phyloP scores from a whole-genome alignment of 2,888 invertebrate species.

The Tricholauxania praeusta region DNA sequence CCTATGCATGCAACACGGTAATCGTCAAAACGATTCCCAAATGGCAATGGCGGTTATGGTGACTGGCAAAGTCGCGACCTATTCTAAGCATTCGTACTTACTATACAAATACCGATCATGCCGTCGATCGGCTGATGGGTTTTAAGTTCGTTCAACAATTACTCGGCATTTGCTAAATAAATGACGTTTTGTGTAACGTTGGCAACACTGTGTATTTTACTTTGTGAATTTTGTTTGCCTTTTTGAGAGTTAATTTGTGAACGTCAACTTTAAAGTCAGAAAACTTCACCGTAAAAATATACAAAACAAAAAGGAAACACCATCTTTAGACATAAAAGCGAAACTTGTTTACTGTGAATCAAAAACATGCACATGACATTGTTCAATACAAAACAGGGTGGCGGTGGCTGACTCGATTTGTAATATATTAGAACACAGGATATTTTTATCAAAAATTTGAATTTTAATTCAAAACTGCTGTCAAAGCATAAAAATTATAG shows the following conservation, averaged over 20 bases:
- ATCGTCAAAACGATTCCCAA: slow-evolving; percentile 11
- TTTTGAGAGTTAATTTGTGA: background rate
- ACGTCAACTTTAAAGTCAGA: background rate
- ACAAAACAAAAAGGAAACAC: slow-evolving; percentile 8
- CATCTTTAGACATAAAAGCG: slow-evolving; percentile 4
- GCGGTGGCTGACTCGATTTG: too few relatives aligned
- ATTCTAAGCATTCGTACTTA: slow-evolving; percentile 16
- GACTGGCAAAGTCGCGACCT: slow-evolving; percentile 31
- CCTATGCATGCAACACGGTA: slow-evolving; percentile 22
- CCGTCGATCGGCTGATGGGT: slow-evolving; percentile 10
- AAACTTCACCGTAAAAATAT: background rate
- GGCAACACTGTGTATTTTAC: background rate
- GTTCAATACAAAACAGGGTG: too few relatives aligned
- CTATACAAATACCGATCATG: background rate
- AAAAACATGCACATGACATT: too few relatives aligned
- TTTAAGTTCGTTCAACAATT: slow-evolving; percentile 9
- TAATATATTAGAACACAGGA: too few relatives aligned
- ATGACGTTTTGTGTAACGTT: background rate
- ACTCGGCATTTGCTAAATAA: slow-evolving; percentile 1
- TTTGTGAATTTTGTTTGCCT: background rate
- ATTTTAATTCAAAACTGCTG: too few relatives aligned
- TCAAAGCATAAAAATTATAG: too few relatives aligned
- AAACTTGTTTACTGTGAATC: slow-evolving; percentile 13
- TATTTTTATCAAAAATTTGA: too few relatives aligned
- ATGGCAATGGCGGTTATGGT: slow-evolving; percentile 26